These are phyloP conservation scores for Tachysurus fulvidraco DNA, from an alignment of 2,113 vertebrate genomes.

Conservation along the genomic window DNA sequence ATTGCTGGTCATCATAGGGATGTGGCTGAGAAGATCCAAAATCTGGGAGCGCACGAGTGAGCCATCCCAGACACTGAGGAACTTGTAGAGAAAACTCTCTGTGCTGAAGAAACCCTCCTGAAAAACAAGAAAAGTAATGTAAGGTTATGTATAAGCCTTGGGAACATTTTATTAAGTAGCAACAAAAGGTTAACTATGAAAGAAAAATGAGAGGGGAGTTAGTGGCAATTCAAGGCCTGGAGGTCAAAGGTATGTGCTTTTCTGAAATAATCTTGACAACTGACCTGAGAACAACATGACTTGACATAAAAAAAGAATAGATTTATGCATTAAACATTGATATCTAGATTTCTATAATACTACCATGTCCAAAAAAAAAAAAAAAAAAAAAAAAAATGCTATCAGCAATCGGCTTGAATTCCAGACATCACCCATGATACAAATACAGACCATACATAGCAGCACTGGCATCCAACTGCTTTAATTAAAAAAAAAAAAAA, in stretches of 20 bases:
- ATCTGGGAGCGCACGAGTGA: conserved; percentile 76
- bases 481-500: background rate
- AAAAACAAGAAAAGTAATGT: background rate
- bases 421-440: background rate
- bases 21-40: conserved; percentile 82
- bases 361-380: background rate
- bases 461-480: background rate
- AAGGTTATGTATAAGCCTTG: conserved; percentile 8
- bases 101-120: conserved; percentile 88
- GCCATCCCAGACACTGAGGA: conserved; percentile 89
- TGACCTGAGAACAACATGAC: background rate
- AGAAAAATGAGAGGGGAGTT: background rate
- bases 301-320: background rate
- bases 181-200: background rate
- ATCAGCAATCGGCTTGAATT: background rate
- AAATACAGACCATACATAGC: background rate
- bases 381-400: too few relatives aligned
- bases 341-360: background rate
- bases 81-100: conserved; percentile 87
- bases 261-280: background rate
- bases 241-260: background rate
- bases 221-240: background rate
- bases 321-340: background rate
- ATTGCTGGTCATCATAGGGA: conserved; percentile 77
- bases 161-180: conserved; percentile 27